Base-by-base conservation (phyloP, 2,888 invertebrate genomes). In the Corythucha ciliata region DNA sequence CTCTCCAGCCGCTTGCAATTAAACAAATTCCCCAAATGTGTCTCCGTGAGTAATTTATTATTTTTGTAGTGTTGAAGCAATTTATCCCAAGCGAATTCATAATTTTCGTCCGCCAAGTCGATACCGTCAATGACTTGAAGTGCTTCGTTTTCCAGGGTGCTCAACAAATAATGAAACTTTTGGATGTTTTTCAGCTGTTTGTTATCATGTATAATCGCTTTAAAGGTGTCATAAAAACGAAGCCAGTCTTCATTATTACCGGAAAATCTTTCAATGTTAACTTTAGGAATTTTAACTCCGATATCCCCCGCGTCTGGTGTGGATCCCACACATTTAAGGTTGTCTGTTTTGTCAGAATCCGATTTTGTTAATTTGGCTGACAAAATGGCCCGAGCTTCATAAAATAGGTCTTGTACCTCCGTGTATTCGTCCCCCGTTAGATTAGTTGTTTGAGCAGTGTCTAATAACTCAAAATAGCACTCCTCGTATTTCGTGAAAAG, bases 141-240 rank as follows among this genome's bases (percentile, higher is more conserved):
- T 7, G 40, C 40, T 40, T 40, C 40, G 7, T 24, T 24, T 5
- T 40, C 40, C 16, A 40, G n/a, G 6, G 12, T n/a, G 21, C 20
- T 20, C 8, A 40, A 21, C 20, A 40, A 40, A 40, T 40, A 40
- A 18, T 40, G 40, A 40, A 40, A 40, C 22, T 40, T 40, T 12
- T 21, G 7, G 7, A 40, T 20, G 22, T 40, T n/a, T n/a, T 24
- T 18, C 12, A 8, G 10, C n/a, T 5, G n/a, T 6, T 18, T 18
- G 20, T 40, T 40, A 21, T 18, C 40, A 18, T 40, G 40, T 21
- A 40, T 40, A 18, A 40, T 21, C 18, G 21, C 7, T 6, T 21
- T 16, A n/a, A 20, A 40, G 5, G 16, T 16, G 18, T 40, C 40
- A n/a, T 40, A 40, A 40, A 40, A 40, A n/a, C 5, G 4, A 20